A percentile compares a stretch with the other conserved stretches of the same genome.
These are phyloP conservation scores for Vanacampus margaritifer DNA, from an alignment of 2,113 vertebrate species.

Conservation along the genomic window DNA sequence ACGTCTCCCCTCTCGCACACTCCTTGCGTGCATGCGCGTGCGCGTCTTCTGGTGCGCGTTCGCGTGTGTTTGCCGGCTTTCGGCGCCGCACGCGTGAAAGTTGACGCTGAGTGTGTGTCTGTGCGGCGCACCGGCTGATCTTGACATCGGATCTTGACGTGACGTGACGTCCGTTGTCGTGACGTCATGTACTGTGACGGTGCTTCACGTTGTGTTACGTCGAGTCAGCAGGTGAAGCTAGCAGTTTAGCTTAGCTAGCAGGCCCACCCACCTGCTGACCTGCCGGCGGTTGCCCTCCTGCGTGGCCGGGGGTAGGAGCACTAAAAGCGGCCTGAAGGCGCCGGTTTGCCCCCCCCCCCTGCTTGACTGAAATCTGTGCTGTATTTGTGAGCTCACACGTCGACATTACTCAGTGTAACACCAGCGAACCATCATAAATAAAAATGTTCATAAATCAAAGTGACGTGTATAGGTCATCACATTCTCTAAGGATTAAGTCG, in stretches of 20 bases:
- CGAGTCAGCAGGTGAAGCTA: constrained; percentile 3
- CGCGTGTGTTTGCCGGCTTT: neutral
- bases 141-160: constrained; percentile 27
- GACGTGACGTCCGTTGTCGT: constrained; percentile 33
- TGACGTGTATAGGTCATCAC: neutral
- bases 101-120: neutral
- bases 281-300: neutral
- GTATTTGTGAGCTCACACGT: neutral
- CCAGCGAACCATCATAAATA: neutral
- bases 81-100: neutral
- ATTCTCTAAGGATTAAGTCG: too few relatives aligned
- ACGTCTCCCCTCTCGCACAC: constrained; percentile 1
- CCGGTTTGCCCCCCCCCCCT: neutral
- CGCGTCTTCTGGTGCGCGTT: neutral
- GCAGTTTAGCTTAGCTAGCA: constrained; percentile 1
- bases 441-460: neutral
- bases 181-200: neutral
- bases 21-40: constrained; percentile 7
- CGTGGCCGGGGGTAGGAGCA: neutral
- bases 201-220: neutral
- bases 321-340: neutral
- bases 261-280: constrained; percentile 1
- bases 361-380: neutral
- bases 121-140: constrained; percentile 9
- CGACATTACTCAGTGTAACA: neutral